Base-by-base conservation (phyloP, 2,113 vertebrate genomes). In the Prionailurus viverrinus region DNA sequence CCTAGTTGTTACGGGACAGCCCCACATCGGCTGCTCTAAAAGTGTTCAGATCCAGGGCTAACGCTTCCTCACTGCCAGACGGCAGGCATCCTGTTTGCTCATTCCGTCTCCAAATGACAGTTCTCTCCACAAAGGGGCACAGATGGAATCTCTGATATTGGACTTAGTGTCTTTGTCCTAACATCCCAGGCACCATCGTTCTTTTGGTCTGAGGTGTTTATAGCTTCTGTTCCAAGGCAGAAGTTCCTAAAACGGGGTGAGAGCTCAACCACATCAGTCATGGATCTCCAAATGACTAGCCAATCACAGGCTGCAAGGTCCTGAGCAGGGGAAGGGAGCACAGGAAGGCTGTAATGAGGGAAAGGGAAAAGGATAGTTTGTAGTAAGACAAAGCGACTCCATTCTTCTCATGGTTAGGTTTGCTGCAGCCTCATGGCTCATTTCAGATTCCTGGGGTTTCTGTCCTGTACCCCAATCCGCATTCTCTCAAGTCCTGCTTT, bases 81-180 rank as follows among this genome's bases (percentile, higher is more conserved):
- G 88, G 95, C 51, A 66, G 41, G 71, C 36, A n/a, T 58, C 88
- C 31, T 39, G 36, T 87, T 82, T 81, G 41, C 51, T 68, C 66
- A 13, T 63, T 65, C 76, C 13, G 73, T 55, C 78, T 78, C 66
- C 81, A 81, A 92, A 81, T n/a, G 79, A 90, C 74, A 66, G 19
- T 39, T 61, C 41, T 58, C 36, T 25, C 61, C 83, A 55, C 76
- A 81, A 36, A 89, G 69, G 33, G 36, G 16, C 82, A 78, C 86
- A 93, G 79, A 92, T 23, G 94, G 15, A 25, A 90, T 69, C 73
- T 78, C 71, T 92, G 88, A 94, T 29, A 14, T 29, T 66, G 19
- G 5, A 4, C 36, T 73, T 81, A 65, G 51, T 10, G 9, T n/a
- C 73, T 95, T 51, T 65, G 83, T 79, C 97, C 90, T 73, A 61